A percentile compares a stretch with the other conserved stretches of the same genome.
Evolutionary conservation across 2,113 vertebrate genomes (phyloP).

Genomic region (Piaya cayana): DNA sequence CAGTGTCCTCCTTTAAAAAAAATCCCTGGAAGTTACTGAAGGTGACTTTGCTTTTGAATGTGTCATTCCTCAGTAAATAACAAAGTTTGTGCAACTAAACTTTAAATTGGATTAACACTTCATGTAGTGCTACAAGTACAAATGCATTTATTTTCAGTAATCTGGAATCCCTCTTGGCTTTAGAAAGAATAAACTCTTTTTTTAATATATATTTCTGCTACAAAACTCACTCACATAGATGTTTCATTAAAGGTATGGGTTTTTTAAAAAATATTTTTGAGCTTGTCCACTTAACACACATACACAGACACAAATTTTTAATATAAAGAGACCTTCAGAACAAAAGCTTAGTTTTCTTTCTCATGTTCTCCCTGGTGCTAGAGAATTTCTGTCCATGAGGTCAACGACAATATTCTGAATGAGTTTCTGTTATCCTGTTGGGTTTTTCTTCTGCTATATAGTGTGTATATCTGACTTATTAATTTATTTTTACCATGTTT

Average conservation of each 20-base stretch:
- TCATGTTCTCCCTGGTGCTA: not conserved
- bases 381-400: not conserved
- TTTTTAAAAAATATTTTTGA: not conserved
- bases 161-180: not conserved
- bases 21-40: not conserved
- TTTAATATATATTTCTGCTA: not conserved
- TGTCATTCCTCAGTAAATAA: not conserved
- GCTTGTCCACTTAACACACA: not conserved
- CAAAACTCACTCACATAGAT: not conserved
- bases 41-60: not conserved
- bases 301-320: not conserved
- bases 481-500: not conserved
- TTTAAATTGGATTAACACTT: not conserved
- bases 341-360: rapidly evolving
- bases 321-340: not conserved
- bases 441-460: not conserved
- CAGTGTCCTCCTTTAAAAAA: not conserved
- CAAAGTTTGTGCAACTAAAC: not conserved
- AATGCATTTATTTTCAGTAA: not conserved
- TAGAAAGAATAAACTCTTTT: not conserved
- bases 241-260: not conserved
- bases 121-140: not conserved
- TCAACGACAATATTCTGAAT: not conserved
- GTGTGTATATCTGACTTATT: not conserved
- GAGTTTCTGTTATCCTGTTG: not conserved